phyloP scores from a whole-genome alignment of 2,113 vertebrate genomes.

The Galemys pyrenaicus region DNA sequence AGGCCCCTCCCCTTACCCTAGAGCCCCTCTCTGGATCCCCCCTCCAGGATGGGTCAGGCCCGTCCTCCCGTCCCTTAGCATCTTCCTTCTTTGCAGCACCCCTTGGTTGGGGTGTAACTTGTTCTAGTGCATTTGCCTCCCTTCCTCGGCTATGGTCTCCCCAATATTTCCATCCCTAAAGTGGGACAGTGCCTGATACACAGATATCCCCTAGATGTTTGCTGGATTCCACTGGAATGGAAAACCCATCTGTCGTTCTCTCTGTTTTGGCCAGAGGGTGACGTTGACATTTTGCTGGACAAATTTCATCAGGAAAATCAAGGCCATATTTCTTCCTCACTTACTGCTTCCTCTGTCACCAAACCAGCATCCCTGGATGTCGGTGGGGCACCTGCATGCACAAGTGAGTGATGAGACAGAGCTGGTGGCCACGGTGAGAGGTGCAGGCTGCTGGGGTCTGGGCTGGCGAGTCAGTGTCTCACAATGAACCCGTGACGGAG shows the following conservation, averaged over 20 bases:
- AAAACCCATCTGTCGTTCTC: constrained; percentile 11
- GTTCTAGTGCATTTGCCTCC: background rate
- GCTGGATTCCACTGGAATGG: background rate
- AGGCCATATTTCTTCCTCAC: constrained; percentile 84
- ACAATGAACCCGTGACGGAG: fast-evolving
- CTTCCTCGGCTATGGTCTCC: background rate
- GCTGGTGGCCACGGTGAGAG: background rate
- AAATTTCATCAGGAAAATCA: constrained; percentile 89
- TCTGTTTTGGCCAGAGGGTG: constrained; percentile 88
- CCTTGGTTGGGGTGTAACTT: fast-evolving
- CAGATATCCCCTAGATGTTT: background rate
- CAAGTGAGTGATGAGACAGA: constrained; percentile 79
- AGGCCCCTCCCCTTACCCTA: too few relatives aligned
- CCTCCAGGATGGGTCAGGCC: background rate
- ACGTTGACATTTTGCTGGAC: constrained; percentile 93
- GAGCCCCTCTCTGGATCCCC: too few relatives aligned
- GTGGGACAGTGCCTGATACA: background rate
- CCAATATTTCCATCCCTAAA: background rate
- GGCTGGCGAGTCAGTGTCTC: fast-evolving
- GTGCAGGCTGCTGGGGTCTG: background rate
- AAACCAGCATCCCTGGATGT: constrained; percentile 73
- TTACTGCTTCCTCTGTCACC: constrained; percentile 70
- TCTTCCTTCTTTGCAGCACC: background rate
- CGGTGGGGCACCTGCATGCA: constrained; percentile 71
- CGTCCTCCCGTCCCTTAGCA: fast-evolving